Base-by-base conservation (phyloP, 92 coral and sea anemone species). In the Zoanthus gigantus region DNA sequence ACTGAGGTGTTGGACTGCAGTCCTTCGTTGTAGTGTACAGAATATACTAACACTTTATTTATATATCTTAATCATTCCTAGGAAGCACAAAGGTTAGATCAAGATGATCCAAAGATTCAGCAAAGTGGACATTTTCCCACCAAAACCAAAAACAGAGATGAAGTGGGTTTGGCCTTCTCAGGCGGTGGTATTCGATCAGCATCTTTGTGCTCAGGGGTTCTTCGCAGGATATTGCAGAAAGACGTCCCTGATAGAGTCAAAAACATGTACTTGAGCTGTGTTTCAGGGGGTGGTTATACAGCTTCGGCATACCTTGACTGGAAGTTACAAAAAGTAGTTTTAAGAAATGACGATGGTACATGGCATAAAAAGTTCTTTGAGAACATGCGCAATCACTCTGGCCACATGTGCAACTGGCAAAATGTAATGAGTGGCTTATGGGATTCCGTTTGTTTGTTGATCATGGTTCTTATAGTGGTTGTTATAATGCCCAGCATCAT, bases 251-350 rank as follows among this genome's bases (percentile, higher is more conserved):
- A 77, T 11, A 77, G 12, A 7, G 82, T 30, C 48, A 30, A 54
- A 67, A 17, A 67, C 29, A 77, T 77, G 82, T 54, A 77, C 14
- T 54, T 77, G 68, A 77, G 82, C 66, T 77, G 82, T 53, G 82
- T 77, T 37, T 77, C 82, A 8, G 82, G 82, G 23, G 82, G 95
- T 45, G 91, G 95, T 82, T 92, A 92, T 83, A 90, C 95, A 72
- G 94, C 91, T 52, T 82, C 93, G 23, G 95, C 95, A 16, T 92
- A 92, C 83, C 88, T 92, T 45, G 93, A 92, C 78, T 92, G 94
- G 94, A 92, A 92, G 57, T 78, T 80, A n/a, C 84, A 93, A 7
- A 72, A 79, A 58, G 79, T 81, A 9, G 72, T 85, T 56, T 71
- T 23, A 29, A 85, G 71, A 17, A 63, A 86, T 7, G 68, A 54